Evolutionary conservation across 2,113 vertebrate species (phyloP).

Genomic region (Laticauda laticaudata): DNA sequence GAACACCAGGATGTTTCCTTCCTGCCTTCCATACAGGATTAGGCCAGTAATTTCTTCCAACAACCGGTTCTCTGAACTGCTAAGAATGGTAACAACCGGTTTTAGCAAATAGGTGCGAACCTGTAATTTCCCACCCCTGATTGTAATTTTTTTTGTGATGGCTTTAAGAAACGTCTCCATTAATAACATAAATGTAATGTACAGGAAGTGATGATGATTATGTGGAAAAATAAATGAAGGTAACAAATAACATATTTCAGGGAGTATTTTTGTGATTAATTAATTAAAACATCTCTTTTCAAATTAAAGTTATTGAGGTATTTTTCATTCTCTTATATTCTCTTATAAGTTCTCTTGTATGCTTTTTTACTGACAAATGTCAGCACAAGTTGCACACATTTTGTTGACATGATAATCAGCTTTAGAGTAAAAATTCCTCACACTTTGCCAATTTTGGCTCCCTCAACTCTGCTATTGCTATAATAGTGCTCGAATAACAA

Average conservation of each 20-base stretch:
- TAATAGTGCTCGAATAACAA: neutral
- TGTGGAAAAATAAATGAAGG: neutral
- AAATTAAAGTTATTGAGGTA: neutral
- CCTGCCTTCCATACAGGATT: too few species aligned
- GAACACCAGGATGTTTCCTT: too few species aligned
- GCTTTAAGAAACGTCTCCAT: neutral
- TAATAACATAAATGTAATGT: neutral
- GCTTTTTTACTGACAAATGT: neutral
- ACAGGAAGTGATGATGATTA: neutral
- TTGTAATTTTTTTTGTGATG: neutral
- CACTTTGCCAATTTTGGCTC: neutral
- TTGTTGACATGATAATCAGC: neutral
- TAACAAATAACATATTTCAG: neutral
- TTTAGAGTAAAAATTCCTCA: neutral
- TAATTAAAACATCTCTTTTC: neutral
- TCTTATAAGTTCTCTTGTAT: neutral
- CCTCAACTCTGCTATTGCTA: neutral
- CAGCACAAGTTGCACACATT: neutral
- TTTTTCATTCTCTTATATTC: neutral
- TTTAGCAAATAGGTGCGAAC: too few species aligned
- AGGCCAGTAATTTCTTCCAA: too few species aligned
- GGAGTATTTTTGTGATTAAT: neutral
- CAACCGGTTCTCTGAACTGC: too few species aligned
- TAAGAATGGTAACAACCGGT: too few species aligned
- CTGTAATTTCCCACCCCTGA: too few species aligned